Conservation (phyloP, 2,888 invertebrate species). For the Heliconius erato region DNA sequence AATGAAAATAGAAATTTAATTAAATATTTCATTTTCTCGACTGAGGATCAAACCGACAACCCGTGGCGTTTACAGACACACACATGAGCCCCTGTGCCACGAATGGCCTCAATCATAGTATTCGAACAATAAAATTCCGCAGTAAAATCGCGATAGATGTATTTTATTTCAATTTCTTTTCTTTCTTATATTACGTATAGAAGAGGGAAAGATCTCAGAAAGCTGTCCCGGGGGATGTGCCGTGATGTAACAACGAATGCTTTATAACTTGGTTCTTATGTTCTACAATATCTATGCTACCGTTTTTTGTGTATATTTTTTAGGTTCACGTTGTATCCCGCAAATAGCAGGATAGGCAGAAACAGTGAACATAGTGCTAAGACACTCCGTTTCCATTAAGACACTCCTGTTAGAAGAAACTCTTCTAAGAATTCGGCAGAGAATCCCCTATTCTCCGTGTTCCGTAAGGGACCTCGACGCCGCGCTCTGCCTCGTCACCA, state of each 20-base stretch:
- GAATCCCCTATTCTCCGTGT: neutral
- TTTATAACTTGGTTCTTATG: neutral
- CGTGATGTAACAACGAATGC: neutral
- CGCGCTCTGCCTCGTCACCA: neutral
- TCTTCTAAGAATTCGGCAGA: too few relatives aligned
- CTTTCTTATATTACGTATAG: neutral
- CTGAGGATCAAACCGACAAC: too few relatives aligned
- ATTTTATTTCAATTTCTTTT: conserved; percentile 20
- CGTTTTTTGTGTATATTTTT: too few relatives aligned
- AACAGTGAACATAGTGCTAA: neutral
- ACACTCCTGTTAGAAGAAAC: neutral
- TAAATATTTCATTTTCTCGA: too few relatives aligned
- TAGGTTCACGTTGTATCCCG: neutral
- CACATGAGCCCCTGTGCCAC: too few relatives aligned
- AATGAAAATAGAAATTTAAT: too few relatives aligned
- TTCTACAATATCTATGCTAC: too few relatives aligned
- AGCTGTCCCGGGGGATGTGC: conserved; percentile 6
- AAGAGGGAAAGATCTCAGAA: neutral
- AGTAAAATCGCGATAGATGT: conserved; percentile 21
- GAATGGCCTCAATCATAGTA: neutral
- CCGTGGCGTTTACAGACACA: too few relatives aligned
- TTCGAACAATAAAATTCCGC: conserved; percentile 11
- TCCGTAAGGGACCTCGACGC: neutral
- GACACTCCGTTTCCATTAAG: neutral
- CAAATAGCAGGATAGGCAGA: neutral